Evolutionary conservation across 2,888 invertebrate species (phyloP).

Genomic region (Sympetrum striolatum): DNA sequence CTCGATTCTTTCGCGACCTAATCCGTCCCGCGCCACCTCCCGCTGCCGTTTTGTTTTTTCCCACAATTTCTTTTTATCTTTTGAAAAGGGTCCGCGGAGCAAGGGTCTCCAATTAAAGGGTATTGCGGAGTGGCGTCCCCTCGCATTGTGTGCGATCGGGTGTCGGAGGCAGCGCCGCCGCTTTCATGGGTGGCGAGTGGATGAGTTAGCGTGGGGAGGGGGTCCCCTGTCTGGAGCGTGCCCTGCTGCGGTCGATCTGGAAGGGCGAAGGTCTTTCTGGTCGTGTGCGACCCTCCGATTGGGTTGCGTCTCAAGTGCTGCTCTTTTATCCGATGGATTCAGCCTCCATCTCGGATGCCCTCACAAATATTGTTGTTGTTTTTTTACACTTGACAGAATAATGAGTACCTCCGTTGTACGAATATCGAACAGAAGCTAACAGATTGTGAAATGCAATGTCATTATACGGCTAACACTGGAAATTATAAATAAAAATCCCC

Average conservation of each 20-base stretch:
- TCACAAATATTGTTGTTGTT: too few species aligned
- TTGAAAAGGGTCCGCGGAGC: not conserved
- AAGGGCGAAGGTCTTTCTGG: not conserved
- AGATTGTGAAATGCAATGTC: too few species aligned
- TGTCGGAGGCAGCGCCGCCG: not conserved
- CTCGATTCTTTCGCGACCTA: too few species aligned
- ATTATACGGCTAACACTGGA: too few species aligned
- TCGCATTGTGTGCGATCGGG: not conserved
- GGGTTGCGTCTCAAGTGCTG: not conserved
- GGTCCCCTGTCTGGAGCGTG: not conserved
- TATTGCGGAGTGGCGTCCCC: not conserved
- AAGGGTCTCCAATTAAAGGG: not conserved
- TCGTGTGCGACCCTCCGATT: not conserved
- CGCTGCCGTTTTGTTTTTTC: not conserved
- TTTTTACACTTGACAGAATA: too few species aligned
- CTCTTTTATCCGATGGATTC: too few species aligned
- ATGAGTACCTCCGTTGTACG: too few species aligned
- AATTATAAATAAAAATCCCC: too few species aligned
- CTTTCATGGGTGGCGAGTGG: slow-evolving; percentile 6
- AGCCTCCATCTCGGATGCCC: too few species aligned
- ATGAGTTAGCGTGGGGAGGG: not conserved
- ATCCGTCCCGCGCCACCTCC: not conserved
- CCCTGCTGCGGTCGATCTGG: not conserved
- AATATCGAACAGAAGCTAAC: too few species aligned
- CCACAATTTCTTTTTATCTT: not conserved